Evolutionary conservation across 2,888 invertebrate genomes (phyloP), one percentile per base, ranked within the genome.

Genomic region (Orthosia incerta): DNA sequence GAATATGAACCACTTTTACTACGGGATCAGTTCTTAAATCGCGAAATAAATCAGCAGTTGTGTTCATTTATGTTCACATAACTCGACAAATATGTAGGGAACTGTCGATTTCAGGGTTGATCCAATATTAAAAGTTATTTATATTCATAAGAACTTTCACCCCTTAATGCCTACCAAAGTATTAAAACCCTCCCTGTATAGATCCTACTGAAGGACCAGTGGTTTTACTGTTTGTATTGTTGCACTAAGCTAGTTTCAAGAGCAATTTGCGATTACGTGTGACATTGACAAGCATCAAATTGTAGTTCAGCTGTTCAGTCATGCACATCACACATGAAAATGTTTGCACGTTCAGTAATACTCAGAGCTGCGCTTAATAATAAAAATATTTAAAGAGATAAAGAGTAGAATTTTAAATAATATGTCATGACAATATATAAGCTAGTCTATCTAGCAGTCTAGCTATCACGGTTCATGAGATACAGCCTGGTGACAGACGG

Each of bases 331-430:
- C 31, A 45, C 20, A 81, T 45, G 39, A 1, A 73, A 62, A 75
- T 75, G 31, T 18, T 48, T n/a, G 20, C 76, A 75, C 81, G 76
- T 75, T 63, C n/a, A 16, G 13, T 26, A 45, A 63, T 81, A 63
- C 53, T 48, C 15, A 45, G 26, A n/a, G 3, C 20, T 16, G 13
- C 45, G 16, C 59, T 70, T 61, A 56, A 56, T 79, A 26, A 20
- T 71, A 79, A 50, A 77, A 55, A 1, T 50, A 20, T n/a, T 48
- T 18, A 45, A 20, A 50, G 23, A 51, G 3, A 51, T 20, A 51
- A 3, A 16, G 46, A 16, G 1, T 20, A 3, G 31, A 76, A 63
- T 57, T 62, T 72, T n/a, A 46, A 53, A 26, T 31, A 13, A 50
- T 48, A 23, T 39, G 0, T 18, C 12, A 15, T 15, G 39, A 57